Percentiles rank a stretch among this genome's conserved stretches.
Evolutionary conservation across 2,888 invertebrate genomes (phyloP).

Genomic region (Aleiodes testaceus): DNA sequence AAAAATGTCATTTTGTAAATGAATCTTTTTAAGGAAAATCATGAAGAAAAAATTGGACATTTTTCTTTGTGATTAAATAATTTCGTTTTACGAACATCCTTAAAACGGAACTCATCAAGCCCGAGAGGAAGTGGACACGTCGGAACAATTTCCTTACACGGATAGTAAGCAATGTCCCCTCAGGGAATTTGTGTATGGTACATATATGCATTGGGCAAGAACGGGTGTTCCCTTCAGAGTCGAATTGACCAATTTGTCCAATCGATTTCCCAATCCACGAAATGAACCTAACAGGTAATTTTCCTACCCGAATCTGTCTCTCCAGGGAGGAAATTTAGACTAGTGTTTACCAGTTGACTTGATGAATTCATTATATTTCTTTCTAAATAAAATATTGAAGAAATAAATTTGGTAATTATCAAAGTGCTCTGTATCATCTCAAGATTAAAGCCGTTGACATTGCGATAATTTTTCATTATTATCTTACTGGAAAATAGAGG

Average conservation of each 20-base stretch:
- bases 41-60: no score
- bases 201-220: conserved; percentile 23
- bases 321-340: conserved; percentile 34
- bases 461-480: neutral
- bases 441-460: neutral
- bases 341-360: conserved; percentile 33
- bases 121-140: conserved; percentile 72
- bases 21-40: no score
- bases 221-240: conserved; percentile 54
- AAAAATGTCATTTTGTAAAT: no score
- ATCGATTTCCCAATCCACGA: conserved; percentile 62
- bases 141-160: conserved; percentile 72
- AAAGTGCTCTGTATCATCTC: neutral
- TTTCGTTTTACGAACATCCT: no score
- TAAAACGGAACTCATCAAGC: conserved; percentile 71
- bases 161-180: conserved; percentile 32
- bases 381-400: no score
- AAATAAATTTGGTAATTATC: no score
- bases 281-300: conserved; percentile 58
- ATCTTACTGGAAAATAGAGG: neutral
- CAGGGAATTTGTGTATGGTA: conserved; percentile 19
- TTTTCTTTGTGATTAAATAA: conserved; percentile 1
- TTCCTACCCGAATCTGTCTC: conserved; percentile 58
- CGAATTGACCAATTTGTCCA: conserved; percentile 71
- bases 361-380: neutral